Base-by-base conservation (phyloP, 2,888 invertebrate species). In the Ophion slaviceki region DNA sequence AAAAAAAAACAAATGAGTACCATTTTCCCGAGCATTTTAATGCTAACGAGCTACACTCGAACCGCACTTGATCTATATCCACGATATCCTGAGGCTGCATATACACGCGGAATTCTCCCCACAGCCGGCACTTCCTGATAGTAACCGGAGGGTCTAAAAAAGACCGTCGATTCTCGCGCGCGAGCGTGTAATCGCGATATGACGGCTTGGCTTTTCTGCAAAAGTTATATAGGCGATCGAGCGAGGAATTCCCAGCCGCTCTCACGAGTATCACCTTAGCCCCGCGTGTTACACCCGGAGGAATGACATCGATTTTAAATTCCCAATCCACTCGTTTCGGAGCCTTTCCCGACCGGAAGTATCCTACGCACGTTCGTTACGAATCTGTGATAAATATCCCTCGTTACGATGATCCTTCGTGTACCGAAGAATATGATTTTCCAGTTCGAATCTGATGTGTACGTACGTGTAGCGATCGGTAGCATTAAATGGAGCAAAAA, bases 181-280 rank as follows among this genome's bases (percentile, higher is more conserved):
- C 88, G 88, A 70, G 88, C 90, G 88, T 91, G 89, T 91, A 91
- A 91, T 91, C 88, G 89, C 88, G 86, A 88, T 90, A 88, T 88
- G 84, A 86, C 85, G 89, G 80, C 81, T 85, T 61, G 32, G 64
- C 47, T 71, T 83, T 76, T 75, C 67, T 80, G 64, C 64, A 57
- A 81, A 74, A 86, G 88, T 86, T 86, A 87, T 88, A 84, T 85
- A 78, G 70, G 80, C 74, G 70, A 76, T 71, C 62, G 64, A 66
- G 8, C 28, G 11, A 36, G 66, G 80, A 80, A 76, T 80, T 84
- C 77, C 80, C 53, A 77, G 67, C n/a, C 67, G 82, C 76, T 84
- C 84, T 86, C 84, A 84, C 82, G 86, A 78, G 79, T 81, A 82
- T 64, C 47, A 36, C 75, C 57, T 36, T 62, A 61, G 40, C 40